Evolutionary conservation across 2,797 vertebrate species (phyloP).

Genomic region (Choloepus didactylus): DNA sequence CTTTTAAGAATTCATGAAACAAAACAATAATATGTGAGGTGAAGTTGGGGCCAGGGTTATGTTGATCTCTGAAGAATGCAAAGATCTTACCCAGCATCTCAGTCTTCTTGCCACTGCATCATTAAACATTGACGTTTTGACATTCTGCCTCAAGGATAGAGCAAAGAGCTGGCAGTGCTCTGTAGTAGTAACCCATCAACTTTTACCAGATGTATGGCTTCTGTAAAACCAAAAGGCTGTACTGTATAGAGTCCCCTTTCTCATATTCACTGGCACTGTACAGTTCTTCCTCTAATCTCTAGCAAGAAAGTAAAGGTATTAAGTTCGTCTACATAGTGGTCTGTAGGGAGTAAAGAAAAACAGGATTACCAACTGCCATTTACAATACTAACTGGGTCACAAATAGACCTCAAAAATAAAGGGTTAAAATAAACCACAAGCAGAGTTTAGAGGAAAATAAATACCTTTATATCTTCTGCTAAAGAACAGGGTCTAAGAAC

Average conservation of each 20-base stretch:
- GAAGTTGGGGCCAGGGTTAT: background rate
- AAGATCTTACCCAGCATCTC: background rate
- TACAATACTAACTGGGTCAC: conserved; percentile 27
- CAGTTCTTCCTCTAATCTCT: conserved; percentile 3
- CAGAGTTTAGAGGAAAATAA: background rate
- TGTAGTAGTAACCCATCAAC: background rate
- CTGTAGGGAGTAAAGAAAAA: conserved; percentile 8
- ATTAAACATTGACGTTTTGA: background rate
- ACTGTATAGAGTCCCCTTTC: background rate
- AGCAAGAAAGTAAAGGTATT: background rate
- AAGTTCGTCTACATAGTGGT: background rate
- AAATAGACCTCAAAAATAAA: background rate
- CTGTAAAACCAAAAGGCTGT: background rate
- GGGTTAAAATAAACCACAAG: conserved; percentile 37
- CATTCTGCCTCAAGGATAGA: background rate
- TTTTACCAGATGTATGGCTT: background rate
- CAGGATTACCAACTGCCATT: background rate
- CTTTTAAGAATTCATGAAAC: background rate
- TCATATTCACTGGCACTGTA: background rate
- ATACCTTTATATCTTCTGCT: conserved; percentile 13
- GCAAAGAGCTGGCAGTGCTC: background rate
- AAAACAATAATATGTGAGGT: background rate
- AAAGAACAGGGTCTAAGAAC: background rate
- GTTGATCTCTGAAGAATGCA: background rate
- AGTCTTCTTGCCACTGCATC: background rate